Evolutionary conservation across 2,797 vertebrate genomes (phyloP), one percentile per base, ranked within the genome.

Genomic region (Pelochelys cantorii): DNA sequence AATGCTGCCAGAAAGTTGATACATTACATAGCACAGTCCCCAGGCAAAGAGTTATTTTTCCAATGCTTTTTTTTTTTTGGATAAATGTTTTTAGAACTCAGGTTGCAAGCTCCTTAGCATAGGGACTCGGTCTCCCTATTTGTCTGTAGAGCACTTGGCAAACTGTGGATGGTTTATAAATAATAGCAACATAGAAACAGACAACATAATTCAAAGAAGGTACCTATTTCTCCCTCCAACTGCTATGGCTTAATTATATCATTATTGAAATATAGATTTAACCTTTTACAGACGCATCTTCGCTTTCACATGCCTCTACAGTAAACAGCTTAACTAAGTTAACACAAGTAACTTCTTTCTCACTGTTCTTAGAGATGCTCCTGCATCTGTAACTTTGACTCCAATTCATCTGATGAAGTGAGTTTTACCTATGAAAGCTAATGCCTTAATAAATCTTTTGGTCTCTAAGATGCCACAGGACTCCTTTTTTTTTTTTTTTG

Each of bases 21-120:
- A 48, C 42, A 48, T 48, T 83, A 93, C 83, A 95, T 87, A 79
- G 84, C 17, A 31, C 0, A 95, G 93, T 54, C 95, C 68, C 95
- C 95, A 90, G 95, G 87, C 80, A 37, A 48, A 91, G 29, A 90
- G 86, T 55, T 0, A 22, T 2, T 11, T 48, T 20, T 7, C 12
- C 79, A 5, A 0, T 0, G 29, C 23, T 11, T 8, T 75, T 59
- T 81, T 59, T 81, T 48, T 48, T 48, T 48, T 48, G 25, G 29
- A 13, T 10, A 80, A 56, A 5, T 20, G 9, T 29, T 59, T 81
- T 29, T 87, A 80, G 8, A 84, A 74, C 17, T 0, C 2, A 1
- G 34, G 11, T 5, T 52, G 29, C 7, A 56, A 91, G 81, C 83
- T 56, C 83, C 93, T 79, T 37, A 3, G n/a, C 3, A 52, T 2